Conservation (phyloP, 1,140 invertebrate species). For the Eulimnadia texana region DNA sequence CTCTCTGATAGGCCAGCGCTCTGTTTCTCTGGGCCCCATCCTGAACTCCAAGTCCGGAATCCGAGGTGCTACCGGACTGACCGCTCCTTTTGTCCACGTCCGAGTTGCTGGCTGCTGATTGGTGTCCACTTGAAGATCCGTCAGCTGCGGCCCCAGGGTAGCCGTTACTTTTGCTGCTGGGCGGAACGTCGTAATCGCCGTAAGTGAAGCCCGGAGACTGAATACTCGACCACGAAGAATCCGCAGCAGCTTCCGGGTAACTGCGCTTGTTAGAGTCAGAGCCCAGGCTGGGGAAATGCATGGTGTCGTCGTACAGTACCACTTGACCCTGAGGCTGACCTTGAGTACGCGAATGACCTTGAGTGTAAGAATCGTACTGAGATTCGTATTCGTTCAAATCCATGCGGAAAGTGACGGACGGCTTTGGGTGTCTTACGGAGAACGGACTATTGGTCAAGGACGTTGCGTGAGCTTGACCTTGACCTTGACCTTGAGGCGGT, state of each 20-base stretch:
- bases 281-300: conserved; percentile 11
- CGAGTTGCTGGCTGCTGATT: conserved; percentile 18
- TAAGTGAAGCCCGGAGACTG: conserved; percentile 5
- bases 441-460: conserved; percentile 8
- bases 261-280: background rate
- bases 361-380: background rate
- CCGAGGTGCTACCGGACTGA: conserved; percentile 26
- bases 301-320: conserved; percentile 14
- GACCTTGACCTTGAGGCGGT: background rate
- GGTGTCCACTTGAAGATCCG: conserved; percentile 13
- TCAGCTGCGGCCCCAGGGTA: background rate
- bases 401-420: conserved; percentile 13
- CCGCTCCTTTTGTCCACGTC: conserved; percentile 24
- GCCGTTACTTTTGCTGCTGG: background rate
- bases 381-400: conserved; percentile 12
- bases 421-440: conserved; percentile 6
- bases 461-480: background rate
- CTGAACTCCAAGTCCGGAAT: conserved; percentile 29
- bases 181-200: conserved; percentile 11
- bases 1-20: conserved; percentile 10
- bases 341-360: background rate
- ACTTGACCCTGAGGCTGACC: conserved; percentile 9
- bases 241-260: background rate
- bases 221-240: conserved; percentile 7
- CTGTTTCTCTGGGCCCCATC: conserved; percentile 19